Evolutionary conservation across 2,888 invertebrate species (phyloP).

Genomic region (Sialis lutaria): DNA sequence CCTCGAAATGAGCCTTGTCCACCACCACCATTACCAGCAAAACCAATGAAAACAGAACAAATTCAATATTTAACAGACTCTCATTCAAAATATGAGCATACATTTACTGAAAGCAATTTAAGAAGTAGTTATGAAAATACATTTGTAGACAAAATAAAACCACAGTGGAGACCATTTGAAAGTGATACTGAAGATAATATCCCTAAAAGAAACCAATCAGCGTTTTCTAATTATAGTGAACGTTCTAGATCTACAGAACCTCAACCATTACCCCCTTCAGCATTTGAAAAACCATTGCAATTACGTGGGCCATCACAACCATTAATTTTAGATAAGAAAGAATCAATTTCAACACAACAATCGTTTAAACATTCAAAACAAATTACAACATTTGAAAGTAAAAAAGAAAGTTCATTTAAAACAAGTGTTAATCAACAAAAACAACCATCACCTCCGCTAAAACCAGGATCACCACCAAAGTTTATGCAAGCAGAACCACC

Average conservation of each 20-base stretch:
- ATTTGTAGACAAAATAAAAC: slow-evolving; percentile 24
- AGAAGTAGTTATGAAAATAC: slow-evolving; percentile 56
- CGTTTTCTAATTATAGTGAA: slow-evolving; percentile 21
- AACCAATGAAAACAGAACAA: slow-evolving; percentile 17
- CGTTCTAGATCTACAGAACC: slow-evolving; percentile 36
- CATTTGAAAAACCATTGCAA: slow-evolving; percentile 32
- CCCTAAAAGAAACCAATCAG: slow-evolving; percentile 32
- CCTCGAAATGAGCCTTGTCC: slow-evolving; percentile 24
- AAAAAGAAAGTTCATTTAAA: slow-evolving; percentile 5
- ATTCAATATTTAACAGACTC: slow-evolving; percentile 8
- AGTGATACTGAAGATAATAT: slow-evolving; percentile 43
- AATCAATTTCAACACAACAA: slow-evolving; percentile 14
- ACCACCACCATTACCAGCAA: slow-evolving; percentile 25
- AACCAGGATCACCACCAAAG: slow-evolving; percentile 25
- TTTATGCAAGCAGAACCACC: slow-evolving; percentile 19
- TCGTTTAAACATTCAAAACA: slow-evolving; percentile 19
- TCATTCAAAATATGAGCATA: slow-evolving; percentile 22
- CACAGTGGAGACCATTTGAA: slow-evolving; percentile 42
- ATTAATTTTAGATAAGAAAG: slow-evolving; percentile 16
- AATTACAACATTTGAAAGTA: slow-evolving; percentile 7
- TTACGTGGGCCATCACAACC: slow-evolving; percentile 25
- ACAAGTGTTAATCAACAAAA: slow-evolving; percentile 11
- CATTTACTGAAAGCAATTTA: slow-evolving; percentile 28
- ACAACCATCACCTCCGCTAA: slow-evolving; percentile 19
- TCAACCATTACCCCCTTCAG: slow-evolving; percentile 33